Base-by-base conservation (phyloP, 2,888 invertebrate genomes). In the Phytoseiulus persimilis region DNA sequence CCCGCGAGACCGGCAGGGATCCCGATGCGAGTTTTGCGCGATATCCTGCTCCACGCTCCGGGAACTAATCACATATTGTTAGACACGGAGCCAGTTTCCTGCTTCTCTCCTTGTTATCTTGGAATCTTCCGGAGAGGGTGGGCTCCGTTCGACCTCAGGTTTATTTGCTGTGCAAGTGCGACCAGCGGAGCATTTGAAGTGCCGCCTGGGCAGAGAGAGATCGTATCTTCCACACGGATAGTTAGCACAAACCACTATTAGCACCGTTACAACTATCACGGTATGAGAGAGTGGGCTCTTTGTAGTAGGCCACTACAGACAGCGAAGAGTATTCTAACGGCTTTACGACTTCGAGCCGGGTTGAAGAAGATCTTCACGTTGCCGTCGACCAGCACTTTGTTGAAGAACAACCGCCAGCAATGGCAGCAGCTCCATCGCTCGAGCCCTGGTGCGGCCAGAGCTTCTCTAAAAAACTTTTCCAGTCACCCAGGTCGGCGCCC, bases 401-500 rank as follows among this genome's bases (percentile, higher is more conserved):
- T 65, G 65, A 65, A 14, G 65, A 65, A 65, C 23, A 11, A 2
- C 65, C 65, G 18, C 65, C 65, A 39, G 39, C 39, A 39, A 39
- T 39, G 65, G 28, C 65, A 65, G 65, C 65, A 65, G 9, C 18
- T 65, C 65, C 2, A 65, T 65, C 18, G 65, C 65, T 28, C 23
- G 65, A 65, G 5, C 65, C 65, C 1, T 28, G 65, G 65, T 18
- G 18, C 65, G 11, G 65, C 18, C 65, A 18, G 65, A 65, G 65
- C 65, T 65, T 65, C 65, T 65, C 65, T 65, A 65, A 65, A 65
- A 65, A 65, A 65, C 65, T 65, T 65, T 23, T 14, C 65, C 65
- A 65, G 65, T 65, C 65, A 65, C 65, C 65, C 65, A 65, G 65
- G 65, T 65, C 65, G 65, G 65, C 65, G 65, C 65, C 65, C 65